Percentiles rank a stretch among this genome's conserved stretches.
Evolutionary conservation across 2,113 vertebrate species (phyloP).

Genomic region (Echinops telfairi): DNA sequence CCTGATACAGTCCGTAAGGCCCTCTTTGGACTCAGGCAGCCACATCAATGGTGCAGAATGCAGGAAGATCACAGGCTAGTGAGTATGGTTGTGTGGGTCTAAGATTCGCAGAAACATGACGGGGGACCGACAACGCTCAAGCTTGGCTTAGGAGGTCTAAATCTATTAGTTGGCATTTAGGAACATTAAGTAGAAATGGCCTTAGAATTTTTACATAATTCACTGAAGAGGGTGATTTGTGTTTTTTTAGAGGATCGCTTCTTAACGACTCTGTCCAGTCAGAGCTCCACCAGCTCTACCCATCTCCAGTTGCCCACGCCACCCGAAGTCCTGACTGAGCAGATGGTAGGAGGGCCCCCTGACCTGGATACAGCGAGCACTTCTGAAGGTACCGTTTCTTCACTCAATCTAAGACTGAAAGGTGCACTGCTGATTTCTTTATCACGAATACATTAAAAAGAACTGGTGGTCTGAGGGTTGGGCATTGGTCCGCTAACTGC

Average conservation of each 20-base stretch:
- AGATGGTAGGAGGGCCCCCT: conserved; percentile 83
- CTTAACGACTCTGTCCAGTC: conserved; percentile 90
- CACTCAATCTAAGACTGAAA: neutral
- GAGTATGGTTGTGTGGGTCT: no score
- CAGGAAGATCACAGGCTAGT: no score
- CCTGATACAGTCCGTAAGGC: no score
- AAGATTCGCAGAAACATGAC: no score
- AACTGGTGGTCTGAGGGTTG: no score
- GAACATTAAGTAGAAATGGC: neutral
- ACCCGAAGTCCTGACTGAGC: conserved; percentile 90
- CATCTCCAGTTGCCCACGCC: conserved; percentile 92
- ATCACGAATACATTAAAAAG: no score
- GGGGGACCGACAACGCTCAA: no score
- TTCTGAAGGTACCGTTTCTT: conserved; percentile 90
- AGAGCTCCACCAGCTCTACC: conserved; percentile 89
- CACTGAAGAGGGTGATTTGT: neutral
- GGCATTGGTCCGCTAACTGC: no score
- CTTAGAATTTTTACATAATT: conserved; percentile 11
- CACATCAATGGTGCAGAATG: no score
- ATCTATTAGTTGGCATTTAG: neutral
- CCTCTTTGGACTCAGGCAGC: no score
- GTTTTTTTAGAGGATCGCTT: conserved; percentile 94
- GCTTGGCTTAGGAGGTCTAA: conserved; percentile 28
- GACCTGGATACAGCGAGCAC: conserved; percentile 94
- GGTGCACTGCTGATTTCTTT: neutral